Base-by-base conservation (phyloP, 2,113 vertebrate genomes). In the Irena cyanogastra region DNA sequence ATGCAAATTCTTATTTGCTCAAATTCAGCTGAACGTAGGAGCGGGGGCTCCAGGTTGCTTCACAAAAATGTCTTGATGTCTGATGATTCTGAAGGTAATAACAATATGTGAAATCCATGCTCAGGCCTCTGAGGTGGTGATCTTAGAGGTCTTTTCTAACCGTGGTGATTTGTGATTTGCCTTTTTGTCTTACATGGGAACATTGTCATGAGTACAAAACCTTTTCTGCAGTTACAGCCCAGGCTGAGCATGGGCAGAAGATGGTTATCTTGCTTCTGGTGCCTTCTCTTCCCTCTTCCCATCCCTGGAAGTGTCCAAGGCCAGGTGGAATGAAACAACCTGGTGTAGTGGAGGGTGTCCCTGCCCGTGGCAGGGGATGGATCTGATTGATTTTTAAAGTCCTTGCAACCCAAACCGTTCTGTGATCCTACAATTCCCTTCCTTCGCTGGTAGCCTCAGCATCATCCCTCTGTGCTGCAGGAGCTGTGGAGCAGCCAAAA, bases 141-240 rank as follows among this genome's bases (percentile, higher is more conserved):
- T 47, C 60, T 53, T 45, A 27, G n/a, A 41, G 30, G 6, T 41
- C 14, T 65, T 44, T 52, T 65, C 52, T 37, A 35, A 2, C 53
- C 35, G 4, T 83, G 41, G 30, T 41, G 47, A 7, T 76, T 69
- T 41, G 0, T 27, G 12, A 59, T 83, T 61, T 72, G 72, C 37
- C 22, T 50, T n/a, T 63, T 35, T 68, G 39, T 68, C 49, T 21
- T 17, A 1, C 0, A 0, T 7, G 42, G 42, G n/a, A 44, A 1
- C 17, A 3, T 15, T 21, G 20, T 42, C 14, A 5, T 22, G 22
- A n/a, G 23, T 15, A 21, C 50, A 35, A 27, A 50, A 24, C 7
- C 11, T 35, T 6, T 64, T n/a, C 16, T 69, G 50, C 23, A 3
- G 15, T 66, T 47, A 21, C 20, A 68, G 3, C 41, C 23, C 35